These are phyloP conservation scores for Epinephelus coioides DNA, from an alignment of 2,797 vertebrate species.

Conservation along the genomic window DNA sequence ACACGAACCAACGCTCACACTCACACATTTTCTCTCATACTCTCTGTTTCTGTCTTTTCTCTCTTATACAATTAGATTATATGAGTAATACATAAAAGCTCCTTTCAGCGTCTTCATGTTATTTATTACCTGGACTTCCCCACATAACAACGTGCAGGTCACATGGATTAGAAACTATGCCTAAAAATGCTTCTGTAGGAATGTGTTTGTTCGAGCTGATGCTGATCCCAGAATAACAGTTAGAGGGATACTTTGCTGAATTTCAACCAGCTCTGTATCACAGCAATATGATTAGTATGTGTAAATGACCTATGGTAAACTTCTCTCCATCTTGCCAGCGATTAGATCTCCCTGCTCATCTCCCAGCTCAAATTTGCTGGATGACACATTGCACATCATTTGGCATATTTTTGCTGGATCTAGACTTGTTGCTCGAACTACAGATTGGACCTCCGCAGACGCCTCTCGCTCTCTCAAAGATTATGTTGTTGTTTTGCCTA, in stretches of 20 bases:
- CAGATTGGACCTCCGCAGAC: no score
- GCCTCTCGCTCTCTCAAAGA: no score
- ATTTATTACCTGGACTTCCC: slow-evolving; percentile 48
- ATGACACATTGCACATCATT: no score
- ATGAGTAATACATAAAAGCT: slow-evolving; percentile 25
- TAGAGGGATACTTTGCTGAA: background rate
- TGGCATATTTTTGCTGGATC: no score
- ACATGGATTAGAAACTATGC: slow-evolving; percentile 35
- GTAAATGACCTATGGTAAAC: no score
- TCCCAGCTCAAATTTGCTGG: no score
- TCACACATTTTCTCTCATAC: slow-evolving; percentile 7
- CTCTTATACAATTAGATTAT: slow-evolving; percentile 28
- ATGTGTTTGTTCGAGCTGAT: slow-evolving; percentile 2
- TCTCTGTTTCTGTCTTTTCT: slow-evolving; percentile 20
- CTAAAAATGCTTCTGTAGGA: slow-evolving; percentile 1
- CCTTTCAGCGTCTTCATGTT: slow-evolving; percentile 42
- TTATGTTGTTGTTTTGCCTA: no score
- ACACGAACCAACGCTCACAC: slow-evolving; percentile 15
- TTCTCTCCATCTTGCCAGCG: no score
- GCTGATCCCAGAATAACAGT: background rate
- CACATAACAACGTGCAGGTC: slow-evolving; percentile 44
- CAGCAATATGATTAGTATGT: no score
- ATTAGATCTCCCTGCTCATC: no score
- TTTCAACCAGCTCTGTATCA: no score
- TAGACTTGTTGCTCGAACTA: no score